These are phyloP conservation scores for Drosophila nannoptera DNA, from an alignment of 1,140 invertebrate genomes.

Conservation along the genomic window DNA sequence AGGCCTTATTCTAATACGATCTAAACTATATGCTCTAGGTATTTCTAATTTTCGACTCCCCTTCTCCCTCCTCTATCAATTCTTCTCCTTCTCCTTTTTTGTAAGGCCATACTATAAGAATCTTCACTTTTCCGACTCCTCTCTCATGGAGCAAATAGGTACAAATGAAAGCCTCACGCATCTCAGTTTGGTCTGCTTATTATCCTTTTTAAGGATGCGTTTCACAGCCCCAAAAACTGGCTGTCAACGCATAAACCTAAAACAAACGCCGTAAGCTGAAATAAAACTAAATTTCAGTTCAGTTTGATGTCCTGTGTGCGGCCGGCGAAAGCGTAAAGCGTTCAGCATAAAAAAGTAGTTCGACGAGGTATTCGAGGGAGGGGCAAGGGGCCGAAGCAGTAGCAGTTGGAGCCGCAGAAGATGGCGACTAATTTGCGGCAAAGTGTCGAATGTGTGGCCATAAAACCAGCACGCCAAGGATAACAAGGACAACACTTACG, in stretches of 20 bases:
- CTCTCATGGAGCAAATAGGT: background rate
- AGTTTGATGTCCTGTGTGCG: constrained; percentile 33
- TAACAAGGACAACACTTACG: constrained; percentile 24
- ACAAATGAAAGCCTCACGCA: constrained; percentile 62
- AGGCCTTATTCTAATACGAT: no score
- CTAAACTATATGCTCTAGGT: no score
- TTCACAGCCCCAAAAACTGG: constrained; percentile 9
- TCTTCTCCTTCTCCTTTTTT: no score
- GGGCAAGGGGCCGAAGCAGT: background rate
- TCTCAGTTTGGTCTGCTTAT: constrained; percentile 24
- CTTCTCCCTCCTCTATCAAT: no score
- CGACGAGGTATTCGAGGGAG: background rate
- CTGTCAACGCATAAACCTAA: constrained; percentile 36
- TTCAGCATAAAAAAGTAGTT: constrained; percentile 63
- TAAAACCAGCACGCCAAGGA: constrained; percentile 48
- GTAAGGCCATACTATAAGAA: no score
- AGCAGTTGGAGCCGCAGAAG: background rate
- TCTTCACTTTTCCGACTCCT: no score
- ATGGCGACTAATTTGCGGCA: constrained; percentile 61
- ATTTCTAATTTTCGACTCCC: no score
- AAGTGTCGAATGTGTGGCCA: constrained; percentile 63
- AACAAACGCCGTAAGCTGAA: constrained; percentile 35
- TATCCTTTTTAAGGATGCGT: constrained; percentile 52
- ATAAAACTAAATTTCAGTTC: constrained; percentile 10
- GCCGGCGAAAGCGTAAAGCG: constrained; percentile 58